These are phyloP conservation scores for Gymnoscopelus microlampas DNA, from an alignment of 2,797 vertebrate genomes.

Conservation along the genomic window DNA sequence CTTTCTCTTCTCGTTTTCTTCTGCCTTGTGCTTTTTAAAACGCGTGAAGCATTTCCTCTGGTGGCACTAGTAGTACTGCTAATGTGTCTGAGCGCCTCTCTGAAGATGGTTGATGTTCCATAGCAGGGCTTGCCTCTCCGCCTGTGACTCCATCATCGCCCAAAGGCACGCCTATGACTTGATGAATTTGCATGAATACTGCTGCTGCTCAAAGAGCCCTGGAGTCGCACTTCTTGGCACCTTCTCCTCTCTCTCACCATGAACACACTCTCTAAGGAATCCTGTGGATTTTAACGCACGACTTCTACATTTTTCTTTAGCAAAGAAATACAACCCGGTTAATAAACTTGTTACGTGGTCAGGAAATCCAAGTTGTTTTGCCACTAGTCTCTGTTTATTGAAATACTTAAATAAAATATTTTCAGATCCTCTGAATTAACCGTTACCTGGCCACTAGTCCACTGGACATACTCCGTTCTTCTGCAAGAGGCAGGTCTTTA, in stretches of 20 bases:
- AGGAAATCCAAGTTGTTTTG: conserved; percentile 40
- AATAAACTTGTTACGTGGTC: conserved; percentile 33
- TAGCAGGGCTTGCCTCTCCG: conserved; percentile 84
- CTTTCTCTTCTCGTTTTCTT: conserved; percentile 53
- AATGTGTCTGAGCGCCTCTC: conserved; percentile 74
- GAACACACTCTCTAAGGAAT: conserved; percentile 56
- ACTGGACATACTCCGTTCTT: conserved; percentile 32
- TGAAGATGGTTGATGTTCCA: conserved; percentile 87
- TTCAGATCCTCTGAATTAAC: conserved; percentile 52
- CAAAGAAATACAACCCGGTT: conserved; percentile 34
- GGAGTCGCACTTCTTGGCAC: conserved; percentile 69
- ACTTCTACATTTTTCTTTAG: conserved; percentile 41
- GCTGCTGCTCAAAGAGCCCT: conserved; percentile 39
- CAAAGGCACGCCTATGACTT: conserved; percentile 87
- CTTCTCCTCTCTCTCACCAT: conserved; percentile 17
- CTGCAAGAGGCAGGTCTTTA: conserved; percentile 39
- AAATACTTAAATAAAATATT: conserved; percentile 29
- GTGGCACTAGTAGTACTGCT: conserved; percentile 55
- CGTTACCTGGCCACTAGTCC: conserved; percentile 55
- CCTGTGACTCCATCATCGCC: conserved; percentile 79
- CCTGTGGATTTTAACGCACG: conserved; percentile 56
- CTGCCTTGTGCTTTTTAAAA: conserved; percentile 26
- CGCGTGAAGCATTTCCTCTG: conserved; percentile 42
- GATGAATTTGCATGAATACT: conserved; percentile 84
- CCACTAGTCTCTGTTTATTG: conserved; percentile 26